Evolutionary conservation across 2,888 invertebrate genomes (phyloP).

Genomic region (Euplexia lucipara): DNA sequence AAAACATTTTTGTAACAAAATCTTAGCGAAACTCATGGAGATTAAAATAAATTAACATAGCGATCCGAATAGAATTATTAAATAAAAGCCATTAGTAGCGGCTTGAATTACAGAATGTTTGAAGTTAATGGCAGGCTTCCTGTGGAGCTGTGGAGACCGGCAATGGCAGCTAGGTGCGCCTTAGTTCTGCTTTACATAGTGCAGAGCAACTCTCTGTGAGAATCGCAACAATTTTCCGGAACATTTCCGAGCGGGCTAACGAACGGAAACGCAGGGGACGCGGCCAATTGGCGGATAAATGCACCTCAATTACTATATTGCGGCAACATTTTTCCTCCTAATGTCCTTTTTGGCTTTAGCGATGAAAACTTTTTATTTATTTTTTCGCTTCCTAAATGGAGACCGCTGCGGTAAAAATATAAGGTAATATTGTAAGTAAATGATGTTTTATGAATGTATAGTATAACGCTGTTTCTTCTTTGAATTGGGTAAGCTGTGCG

Average conservation of each 20-base stretch:
- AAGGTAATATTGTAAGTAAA: constrained; percentile 41
- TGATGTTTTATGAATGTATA: constrained; percentile 31
- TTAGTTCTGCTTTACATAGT: constrained; percentile 80
- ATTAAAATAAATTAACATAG: constrained; percentile 35
- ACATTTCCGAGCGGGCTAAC: constrained; percentile 87
- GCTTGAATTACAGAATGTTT: constrained; percentile 53
- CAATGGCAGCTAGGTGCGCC: constrained; percentile 62
- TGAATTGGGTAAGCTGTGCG: constrained; percentile 27
- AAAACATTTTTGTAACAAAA: constrained; percentile 33
- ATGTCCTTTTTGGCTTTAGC: constrained; percentile 76
- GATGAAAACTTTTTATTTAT: constrained; percentile 70
- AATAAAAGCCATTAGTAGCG: constrained; percentile 42
- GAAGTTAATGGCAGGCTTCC: constrained; percentile 56
- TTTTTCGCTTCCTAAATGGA: constrained; percentile 58
- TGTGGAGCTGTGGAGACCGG: constrained; percentile 43
- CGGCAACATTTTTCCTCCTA: constrained; percentile 85
- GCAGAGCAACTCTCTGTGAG: constrained; percentile 75
- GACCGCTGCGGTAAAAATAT: constrained; percentile 43
- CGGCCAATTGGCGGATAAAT: constrained; percentile 88
- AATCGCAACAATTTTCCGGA: constrained; percentile 88
- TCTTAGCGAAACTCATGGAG: constrained; percentile 25
- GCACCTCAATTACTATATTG: constrained; percentile 88
- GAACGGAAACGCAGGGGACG: constrained; percentile 88
- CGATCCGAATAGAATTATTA: constrained; percentile 26
- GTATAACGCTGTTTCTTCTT: constrained; percentile 13